Base-by-base conservation (phyloP, 2,797 vertebrate species). In the Valencia hispanica region DNA sequence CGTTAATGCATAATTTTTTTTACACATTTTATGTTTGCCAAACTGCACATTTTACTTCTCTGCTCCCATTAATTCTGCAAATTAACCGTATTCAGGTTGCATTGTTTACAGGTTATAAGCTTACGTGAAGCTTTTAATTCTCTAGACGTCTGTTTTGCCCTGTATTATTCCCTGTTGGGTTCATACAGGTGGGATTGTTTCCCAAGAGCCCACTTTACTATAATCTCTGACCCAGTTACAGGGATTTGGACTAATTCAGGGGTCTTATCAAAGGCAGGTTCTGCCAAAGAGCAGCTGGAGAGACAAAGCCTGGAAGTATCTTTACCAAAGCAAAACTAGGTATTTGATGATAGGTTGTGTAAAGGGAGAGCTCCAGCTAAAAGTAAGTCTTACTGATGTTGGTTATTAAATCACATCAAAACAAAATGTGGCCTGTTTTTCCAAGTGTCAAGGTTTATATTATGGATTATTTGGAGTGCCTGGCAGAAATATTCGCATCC, bases 151-250 rank as follows among this genome's bases (percentile, higher is more conserved):
- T 77, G 80, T 74, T 79, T 8, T 0, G 1, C 25, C 50, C 12
- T 1, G 2, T 17, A 25, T 66, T 84, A 75, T 86, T 76, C 73
- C n/a, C 75, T 73, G 34, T 81, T 87, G 81, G 84, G 81, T 84
- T 87, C 82, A 83, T 41, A 72, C 82, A 84, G 80, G 78, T 88
- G 83, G 80, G 57, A 65, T 77, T 30, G 53, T 70, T 76, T 74
- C 63, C 69, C 51, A 78, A 80, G 8, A 78, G 14, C 66, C 39
- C 41, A 36, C n/a, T 57, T 81, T 73, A 83, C 32, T 45, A 48
- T 86, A 91, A 91, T 88, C 82, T 80, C 83, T 87, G 87, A 94
- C 86, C 91, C 70, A 86, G 79, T 86, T 92, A 80, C 14, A 70
- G 79, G 82, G 77, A 87, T 87, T 86, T 86, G 74, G 73, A 73